phyloP scores from a whole-genome alignment of 2,113 vertebrate genomes.

The Trichechus manatus region DNA sequence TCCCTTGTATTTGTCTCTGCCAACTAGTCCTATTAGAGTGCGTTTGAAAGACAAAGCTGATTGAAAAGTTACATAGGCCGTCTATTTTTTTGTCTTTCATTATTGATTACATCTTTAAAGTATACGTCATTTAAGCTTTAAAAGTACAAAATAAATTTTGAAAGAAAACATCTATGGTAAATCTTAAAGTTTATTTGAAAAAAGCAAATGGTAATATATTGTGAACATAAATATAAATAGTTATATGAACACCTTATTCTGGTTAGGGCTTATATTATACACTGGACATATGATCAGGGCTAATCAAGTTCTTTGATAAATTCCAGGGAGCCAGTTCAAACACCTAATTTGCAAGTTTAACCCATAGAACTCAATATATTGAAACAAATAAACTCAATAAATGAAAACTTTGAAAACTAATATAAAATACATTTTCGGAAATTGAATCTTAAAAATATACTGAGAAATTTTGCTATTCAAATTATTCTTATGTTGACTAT shows the following conservation, averaged over 20 bases:
- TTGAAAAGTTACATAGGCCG: neutral
- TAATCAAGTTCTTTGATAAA: conserved; percentile 30
- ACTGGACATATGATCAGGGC: neutral
- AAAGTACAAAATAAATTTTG: neutral
- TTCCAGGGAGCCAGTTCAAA: conserved; percentile 16
- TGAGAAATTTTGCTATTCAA: conserved; percentile 1
- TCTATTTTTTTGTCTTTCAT: neutral
- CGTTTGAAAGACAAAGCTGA: neutral
- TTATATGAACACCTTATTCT: neutral
- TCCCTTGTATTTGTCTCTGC: neutral
- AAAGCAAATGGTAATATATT: neutral
- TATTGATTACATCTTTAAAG: neutral
- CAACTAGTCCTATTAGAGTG: neutral
- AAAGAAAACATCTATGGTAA: neutral
- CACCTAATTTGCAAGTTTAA: neutral
- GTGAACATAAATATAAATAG: neutral
- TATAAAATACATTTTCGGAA: neutral
- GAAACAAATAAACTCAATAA: neutral
- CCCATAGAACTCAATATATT: neutral
- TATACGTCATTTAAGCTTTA: neutral
- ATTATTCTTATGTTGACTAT: neutral
- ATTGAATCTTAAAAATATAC: neutral
- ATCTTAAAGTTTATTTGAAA: neutral
- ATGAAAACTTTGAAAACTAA: neutral
- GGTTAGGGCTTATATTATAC: neutral